Conservation (phyloP, 1,140 invertebrate genomes). For the Parapsyche elsis region DNA sequence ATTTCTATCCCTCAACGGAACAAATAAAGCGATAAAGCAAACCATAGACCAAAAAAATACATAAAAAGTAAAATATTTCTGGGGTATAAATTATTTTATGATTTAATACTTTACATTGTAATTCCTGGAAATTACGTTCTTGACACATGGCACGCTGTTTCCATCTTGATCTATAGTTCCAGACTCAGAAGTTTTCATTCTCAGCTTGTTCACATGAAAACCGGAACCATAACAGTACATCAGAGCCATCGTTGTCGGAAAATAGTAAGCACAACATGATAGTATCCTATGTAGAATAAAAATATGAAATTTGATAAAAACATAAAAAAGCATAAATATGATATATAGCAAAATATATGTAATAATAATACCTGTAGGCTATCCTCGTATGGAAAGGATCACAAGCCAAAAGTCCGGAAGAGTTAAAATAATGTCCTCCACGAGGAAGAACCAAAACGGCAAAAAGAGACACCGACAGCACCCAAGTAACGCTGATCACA, state of each 20-base stretch:
- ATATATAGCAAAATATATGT: background rate
- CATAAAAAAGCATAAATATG: too few species aligned
- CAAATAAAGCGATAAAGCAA: background rate
- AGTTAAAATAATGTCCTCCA: conserved; percentile 87
- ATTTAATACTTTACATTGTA: conserved; percentile 62
- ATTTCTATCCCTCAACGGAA: conserved; percentile 26
- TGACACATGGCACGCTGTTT: conserved; percentile 65
- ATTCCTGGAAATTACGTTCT: conserved; percentile 62
- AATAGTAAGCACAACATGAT: conserved; percentile 86
- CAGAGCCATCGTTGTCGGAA: conserved; percentile 88
- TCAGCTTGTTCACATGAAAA: conserved; percentile 85
- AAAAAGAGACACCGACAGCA: conserved; percentile 82
- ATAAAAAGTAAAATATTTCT: background rate
- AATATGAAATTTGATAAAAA: background rate
- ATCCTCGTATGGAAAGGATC: conserved; percentile 84
- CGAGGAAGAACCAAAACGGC: conserved; percentile 81
- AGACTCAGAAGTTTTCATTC: conserved; percentile 70
- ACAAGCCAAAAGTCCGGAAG: conserved; percentile 83
- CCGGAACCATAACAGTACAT: conserved; percentile 92
- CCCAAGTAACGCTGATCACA: conserved; percentile 84
- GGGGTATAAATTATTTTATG: background rate
- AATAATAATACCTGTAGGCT: conserved; percentile 69
- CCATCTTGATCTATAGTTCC: conserved; percentile 58
- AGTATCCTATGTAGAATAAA: conserved; percentile 74
- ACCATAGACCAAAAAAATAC: background rate